Percentiles rank a stretch among this genome's conserved stretches.
Conservation (phyloP, 1,140 invertebrate species). For the Apocrypta bakeri region DNA sequence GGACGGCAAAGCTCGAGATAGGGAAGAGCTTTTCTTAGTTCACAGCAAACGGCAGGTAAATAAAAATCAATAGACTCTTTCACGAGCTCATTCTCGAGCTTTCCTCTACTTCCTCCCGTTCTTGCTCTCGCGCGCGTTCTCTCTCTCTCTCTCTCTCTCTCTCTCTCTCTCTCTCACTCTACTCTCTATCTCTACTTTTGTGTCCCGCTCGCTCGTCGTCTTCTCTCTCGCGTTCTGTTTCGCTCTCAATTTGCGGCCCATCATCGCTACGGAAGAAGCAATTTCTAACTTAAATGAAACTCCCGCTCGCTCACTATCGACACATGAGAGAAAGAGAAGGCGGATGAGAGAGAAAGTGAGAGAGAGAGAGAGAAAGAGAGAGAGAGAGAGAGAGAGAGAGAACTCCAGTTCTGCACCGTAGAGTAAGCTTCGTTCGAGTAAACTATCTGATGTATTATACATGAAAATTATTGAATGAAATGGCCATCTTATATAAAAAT, state of each 20-base stretch:
- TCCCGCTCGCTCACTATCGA: conserved; percentile 60
- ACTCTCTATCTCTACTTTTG: conserved; percentile 14
- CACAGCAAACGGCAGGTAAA: conserved; percentile 58
- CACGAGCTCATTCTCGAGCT: conserved; percentile 53
- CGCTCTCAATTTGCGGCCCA: conserved; percentile 74
- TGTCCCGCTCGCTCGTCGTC: conserved; percentile 44
- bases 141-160: conserved; percentile 30
- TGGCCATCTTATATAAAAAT: too few relatives aligned
- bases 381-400: too few relatives aligned
- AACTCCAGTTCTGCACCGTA: background rate
- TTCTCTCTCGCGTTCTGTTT: conserved; percentile 65
- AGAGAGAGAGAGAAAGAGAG: too few relatives aligned
- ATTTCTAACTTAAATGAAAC: conserved; percentile 76
- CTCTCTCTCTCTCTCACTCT: conserved; percentile 31
- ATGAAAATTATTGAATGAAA: conserved; percentile 1
- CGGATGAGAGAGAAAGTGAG: background rate
- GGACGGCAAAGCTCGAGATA: conserved; percentile 4
- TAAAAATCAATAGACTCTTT: conserved; percentile 63
- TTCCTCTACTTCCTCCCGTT: conserved; percentile 50
- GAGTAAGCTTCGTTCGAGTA: background rate
- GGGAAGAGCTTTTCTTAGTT: conserved; percentile 27
- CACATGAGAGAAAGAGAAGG: conserved; percentile 35
- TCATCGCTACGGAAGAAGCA: conserved; percentile 75
- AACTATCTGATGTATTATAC: conserved; percentile 15
- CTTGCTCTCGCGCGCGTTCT: conserved; percentile 33